Evolutionary conservation across 2,888 invertebrate species (phyloP).

Genomic region (Microctonus hyperodae): DNA sequence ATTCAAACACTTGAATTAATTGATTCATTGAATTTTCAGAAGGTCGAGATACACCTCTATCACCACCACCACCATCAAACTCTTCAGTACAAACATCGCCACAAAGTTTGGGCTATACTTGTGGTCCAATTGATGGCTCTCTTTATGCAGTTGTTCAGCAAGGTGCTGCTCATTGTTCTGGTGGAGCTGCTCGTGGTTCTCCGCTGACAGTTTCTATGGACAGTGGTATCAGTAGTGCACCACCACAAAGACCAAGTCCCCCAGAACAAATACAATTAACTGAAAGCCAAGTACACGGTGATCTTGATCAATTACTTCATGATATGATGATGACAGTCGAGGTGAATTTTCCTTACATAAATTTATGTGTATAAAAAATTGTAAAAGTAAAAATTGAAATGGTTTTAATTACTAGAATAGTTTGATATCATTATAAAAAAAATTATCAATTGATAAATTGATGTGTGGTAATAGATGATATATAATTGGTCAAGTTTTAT

Average conservation of each 20-base stretch:
- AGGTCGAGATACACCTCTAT: constrained; percentile 69
- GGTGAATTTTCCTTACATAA: constrained; percentile 62
- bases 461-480: background rate
- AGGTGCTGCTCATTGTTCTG: too few relatives aligned
- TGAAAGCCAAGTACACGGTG: constrained; percentile 67
- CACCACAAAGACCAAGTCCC: constrained; percentile 60
- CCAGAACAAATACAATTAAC: constrained; percentile 50
- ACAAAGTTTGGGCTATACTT: constrained; percentile 71
- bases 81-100: constrained; percentile 64
- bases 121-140: constrained; percentile 89
- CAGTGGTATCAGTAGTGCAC: constrained; percentile 82
- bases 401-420: too few relatives aligned
- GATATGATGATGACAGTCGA: constrained; percentile 90
- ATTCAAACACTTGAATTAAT: too few relatives aligned
- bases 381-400: background rate
- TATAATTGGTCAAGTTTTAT: constrained; percentile 7
- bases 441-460: background rate
- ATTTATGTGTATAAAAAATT: background rate
- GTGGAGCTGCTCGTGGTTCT: constrained; percentile 68
- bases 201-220: constrained; percentile 89
- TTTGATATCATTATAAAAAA: too few relatives aligned
- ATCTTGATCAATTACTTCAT: constrained; percentile 83
- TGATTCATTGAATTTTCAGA: constrained; percentile 61
- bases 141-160: constrained; percentile 75
- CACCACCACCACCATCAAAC: constrained; percentile 58